A percentile compares a stretch with the other conserved stretches of the same genome.
Evolutionary conservation across 2,797 vertebrate species (phyloP).

Genomic region (Melanotaenia parkinsoni): DNA sequence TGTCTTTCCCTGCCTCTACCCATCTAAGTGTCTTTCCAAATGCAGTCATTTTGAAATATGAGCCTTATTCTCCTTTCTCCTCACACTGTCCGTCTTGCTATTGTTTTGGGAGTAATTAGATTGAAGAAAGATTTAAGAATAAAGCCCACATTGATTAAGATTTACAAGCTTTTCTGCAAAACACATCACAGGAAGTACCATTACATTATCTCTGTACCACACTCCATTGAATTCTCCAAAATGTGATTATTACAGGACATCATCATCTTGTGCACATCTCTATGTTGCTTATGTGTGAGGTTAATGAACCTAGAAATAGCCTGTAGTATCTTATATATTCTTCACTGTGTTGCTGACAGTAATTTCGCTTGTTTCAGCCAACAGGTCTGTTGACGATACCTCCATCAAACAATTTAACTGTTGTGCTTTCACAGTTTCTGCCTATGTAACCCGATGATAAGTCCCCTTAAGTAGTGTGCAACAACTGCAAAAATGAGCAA

Average conservation of each 20-base stretch:
- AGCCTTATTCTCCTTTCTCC: neutral
- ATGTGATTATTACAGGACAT: slow-evolving; percentile 1
- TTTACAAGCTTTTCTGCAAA: neutral
- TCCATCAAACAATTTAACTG: neutral
- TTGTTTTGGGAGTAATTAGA: neutral
- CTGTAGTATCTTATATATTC: slow-evolving; percentile 1
- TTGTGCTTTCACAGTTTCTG: slow-evolving; percentile 7
- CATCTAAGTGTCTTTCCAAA: slow-evolving; percentile 1
- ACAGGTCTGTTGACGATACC: neutral
- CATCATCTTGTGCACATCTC: neutral
- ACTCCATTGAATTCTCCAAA: neutral
- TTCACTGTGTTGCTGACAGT: neutral
- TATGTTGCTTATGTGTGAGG: slow-evolving; percentile 7
- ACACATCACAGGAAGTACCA: neutral
- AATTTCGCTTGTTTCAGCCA: slow-evolving; percentile 2
- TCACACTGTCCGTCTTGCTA: neutral
- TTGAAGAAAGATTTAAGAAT: neutral
- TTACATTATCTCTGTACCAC: neutral
- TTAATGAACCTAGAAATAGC: slow-evolving; percentile 33
- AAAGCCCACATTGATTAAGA: neutral
- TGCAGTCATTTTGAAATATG: neutral
- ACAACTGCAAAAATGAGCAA: neutral
- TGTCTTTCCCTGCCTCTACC: neutral
- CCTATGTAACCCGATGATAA: neutral
- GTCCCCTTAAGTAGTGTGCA: neutral